phyloP scores from a whole-genome alignment of 2,888 invertebrate species.

The Drosophila paracracens region DNA sequence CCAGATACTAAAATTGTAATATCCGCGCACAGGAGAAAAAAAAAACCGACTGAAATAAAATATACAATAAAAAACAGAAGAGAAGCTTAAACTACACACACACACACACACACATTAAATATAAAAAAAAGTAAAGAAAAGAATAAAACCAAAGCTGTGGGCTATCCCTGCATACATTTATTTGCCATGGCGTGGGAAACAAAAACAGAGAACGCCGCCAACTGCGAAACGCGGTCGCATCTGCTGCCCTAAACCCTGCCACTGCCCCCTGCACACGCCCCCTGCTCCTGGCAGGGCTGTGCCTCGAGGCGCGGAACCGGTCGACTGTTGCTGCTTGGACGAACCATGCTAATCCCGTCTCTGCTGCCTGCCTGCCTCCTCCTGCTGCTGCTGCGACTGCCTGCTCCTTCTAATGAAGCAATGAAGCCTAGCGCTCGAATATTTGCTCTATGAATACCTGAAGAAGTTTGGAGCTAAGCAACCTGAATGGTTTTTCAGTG shows the following conservation, averaged over 20 bases:
- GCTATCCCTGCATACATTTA: constrained; percentile 66
- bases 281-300: constrained; percentile 41
- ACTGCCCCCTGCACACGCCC: not conserved
- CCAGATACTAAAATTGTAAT: constrained; percentile 79
- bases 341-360: constrained; percentile 54
- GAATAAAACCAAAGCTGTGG: constrained; percentile 72
- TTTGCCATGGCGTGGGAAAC: constrained; percentile 75
- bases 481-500: constrained; percentile 42
- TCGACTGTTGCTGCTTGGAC: constrained; percentile 34
- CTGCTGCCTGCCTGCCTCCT: constrained; percentile 42
- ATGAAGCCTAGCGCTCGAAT: constrained; percentile 58
- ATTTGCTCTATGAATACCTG: constrained; percentile 56
- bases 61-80: constrained; percentile 28
- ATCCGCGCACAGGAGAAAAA: constrained; percentile 68
- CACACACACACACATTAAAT: not conserved
- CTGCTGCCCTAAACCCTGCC: constrained; percentile 20
- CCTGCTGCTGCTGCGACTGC: constrained; percentile 22
- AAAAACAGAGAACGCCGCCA: constrained; percentile 49
- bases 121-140: not conserved
- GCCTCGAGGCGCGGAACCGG: constrained; percentile 57
- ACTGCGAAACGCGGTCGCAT: constrained; percentile 50
- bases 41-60: constrained; percentile 23
- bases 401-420: constrained; percentile 69
- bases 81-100: constrained; percentile 30
- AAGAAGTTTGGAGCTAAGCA: constrained; percentile 26